A percentile compares a stretch with the other conserved stretches of the same genome.
phyloP scores from a whole-genome alignment of 2,888 invertebrate species.

The Fragum sueziense region DNA sequence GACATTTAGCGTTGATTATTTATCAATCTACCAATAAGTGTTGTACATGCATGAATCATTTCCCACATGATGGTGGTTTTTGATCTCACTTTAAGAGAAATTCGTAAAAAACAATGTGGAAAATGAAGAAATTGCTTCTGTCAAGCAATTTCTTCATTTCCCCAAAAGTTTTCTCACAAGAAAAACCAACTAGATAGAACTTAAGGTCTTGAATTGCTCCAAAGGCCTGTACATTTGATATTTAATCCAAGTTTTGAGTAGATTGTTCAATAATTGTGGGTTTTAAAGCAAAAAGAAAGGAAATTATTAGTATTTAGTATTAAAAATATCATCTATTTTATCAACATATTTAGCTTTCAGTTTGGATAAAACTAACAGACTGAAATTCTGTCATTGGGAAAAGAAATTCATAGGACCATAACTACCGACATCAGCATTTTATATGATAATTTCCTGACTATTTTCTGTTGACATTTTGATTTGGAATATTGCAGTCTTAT shows the following conservation, averaged over 20 bases:
- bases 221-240: no score
- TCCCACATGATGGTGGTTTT: not conserved
- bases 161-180: not conserved
- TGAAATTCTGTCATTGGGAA: no score
- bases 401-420: not conserved
- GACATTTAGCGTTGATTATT: constrained; percentile 12
- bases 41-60: not conserved
- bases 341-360: not conserved
- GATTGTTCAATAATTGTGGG: no score
- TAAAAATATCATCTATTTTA: not conserved
- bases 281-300: no score
- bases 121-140: not conserved
- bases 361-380: not conserved
- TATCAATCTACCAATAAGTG: constrained; percentile 16
- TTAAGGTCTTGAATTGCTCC: no score
- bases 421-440: constrained; percentile 7
- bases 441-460: constrained; percentile 24
- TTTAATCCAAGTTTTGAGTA: no score
- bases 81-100: not conserved
- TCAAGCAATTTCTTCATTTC: not conserved
- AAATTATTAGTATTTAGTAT: not conserved
- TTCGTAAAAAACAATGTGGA: no score
- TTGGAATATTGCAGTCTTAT: constrained; percentile 14
- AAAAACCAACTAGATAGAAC: no score
- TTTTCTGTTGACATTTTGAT: constrained; percentile 37